Evolutionary conservation across 2,888 invertebrate species (phyloP).

Genomic region (Xestia ashworthii): DNA sequence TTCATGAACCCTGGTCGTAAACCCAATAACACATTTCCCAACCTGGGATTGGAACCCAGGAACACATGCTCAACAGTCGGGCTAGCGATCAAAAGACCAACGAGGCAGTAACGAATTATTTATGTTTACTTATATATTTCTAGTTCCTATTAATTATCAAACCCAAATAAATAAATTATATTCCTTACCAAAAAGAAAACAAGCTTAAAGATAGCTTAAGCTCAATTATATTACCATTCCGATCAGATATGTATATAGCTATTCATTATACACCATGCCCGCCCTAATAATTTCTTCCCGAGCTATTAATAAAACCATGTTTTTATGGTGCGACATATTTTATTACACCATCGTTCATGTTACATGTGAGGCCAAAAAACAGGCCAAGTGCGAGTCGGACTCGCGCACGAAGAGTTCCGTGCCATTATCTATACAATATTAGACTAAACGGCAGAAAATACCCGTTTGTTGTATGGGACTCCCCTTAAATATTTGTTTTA

Average conservation of each 20-base stretch:
- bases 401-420: no score
- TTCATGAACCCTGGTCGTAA: not conserved
- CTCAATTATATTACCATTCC: constrained; percentile 37
- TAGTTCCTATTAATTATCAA: constrained; percentile 33
- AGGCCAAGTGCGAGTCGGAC: no score
- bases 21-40: not conserved
- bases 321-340: constrained; percentile 78
- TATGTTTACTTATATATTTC: not conserved
- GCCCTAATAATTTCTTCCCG: constrained; percentile 74
- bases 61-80: not conserved
- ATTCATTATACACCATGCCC: constrained; percentile 66
- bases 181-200: constrained; percentile 32
- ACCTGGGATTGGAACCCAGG: not conserved
- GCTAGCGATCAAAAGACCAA: not conserved
- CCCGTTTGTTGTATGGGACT: no score
- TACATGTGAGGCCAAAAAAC: constrained; percentile 68
- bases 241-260: constrained; percentile 54
- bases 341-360: constrained; percentile 76
- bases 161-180: constrained; percentile 26
- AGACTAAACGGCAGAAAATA: no score
- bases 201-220: constrained; percentile 17
- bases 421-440: no score
- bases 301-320: constrained; percentile 78
- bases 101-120: not conserved
- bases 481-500: no score